Percentiles rank a stretch among this genome's conserved stretches.
Evolutionary conservation across 2,888 invertebrate species (phyloP).

Genomic region (Netelia virgata): DNA sequence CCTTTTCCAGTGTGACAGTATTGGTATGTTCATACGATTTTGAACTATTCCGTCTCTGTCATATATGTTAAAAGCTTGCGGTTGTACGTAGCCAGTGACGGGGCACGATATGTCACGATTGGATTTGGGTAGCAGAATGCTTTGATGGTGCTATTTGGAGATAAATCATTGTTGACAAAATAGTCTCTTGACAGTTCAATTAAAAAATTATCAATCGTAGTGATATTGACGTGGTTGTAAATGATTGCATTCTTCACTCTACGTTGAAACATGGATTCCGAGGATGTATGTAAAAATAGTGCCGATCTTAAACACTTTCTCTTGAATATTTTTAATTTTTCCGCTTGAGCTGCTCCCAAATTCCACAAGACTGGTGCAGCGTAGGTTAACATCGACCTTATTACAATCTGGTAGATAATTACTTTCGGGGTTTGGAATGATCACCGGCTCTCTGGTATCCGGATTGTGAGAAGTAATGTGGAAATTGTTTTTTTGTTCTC

Average conservation of each 20-base stretch:
- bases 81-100: conserved; percentile 8
- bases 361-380: conserved; percentile 62
- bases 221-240: conserved; percentile 39
- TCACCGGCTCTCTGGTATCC: not conserved
- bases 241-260: conserved; percentile 33
- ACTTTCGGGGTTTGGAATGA: conserved; percentile 56
- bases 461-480: not conserved
- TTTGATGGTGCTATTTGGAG: not conserved
- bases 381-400: conserved; percentile 54
- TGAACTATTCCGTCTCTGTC: conserved; percentile 20
- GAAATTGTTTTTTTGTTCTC: not conserved
- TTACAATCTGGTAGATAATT: conserved; percentile 53
- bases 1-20: conserved; percentile 19
- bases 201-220: not conserved
- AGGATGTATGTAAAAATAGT: conserved; percentile 21
- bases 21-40: conserved; percentile 16
- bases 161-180: not conserved
- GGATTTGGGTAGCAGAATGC: not conserved
- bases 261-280: not conserved
- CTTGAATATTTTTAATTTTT: conserved; percentile 88
- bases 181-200: conserved; percentile 53
- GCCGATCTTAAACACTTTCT: conserved; percentile 85
- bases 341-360: conserved; percentile 56
- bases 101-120: not conserved
- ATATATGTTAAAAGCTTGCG: not conserved